Conservation (phyloP, 2,797 vertebrate species). For the Pseudotriccus pelzelni region DNA sequence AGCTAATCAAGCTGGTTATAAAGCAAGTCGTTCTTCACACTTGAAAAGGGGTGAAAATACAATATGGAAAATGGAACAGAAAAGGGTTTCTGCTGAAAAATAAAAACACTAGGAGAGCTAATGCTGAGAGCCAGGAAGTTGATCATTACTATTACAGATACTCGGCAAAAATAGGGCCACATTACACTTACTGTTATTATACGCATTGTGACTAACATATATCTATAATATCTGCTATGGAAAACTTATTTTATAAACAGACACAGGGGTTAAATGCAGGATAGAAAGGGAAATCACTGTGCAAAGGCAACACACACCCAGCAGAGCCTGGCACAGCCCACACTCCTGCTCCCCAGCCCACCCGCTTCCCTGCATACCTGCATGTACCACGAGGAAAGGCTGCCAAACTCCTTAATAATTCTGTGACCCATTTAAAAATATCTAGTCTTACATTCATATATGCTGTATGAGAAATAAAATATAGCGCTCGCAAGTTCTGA, state of each 20-base stretch:
- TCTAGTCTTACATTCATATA: conserved; percentile 31
- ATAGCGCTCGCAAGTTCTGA: neutral
- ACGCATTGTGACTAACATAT: neutral
- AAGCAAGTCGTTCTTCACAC: neutral
- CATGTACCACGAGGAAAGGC: neutral
- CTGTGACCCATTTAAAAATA: conserved; percentile 51
- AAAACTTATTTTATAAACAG: conserved; percentile 31
- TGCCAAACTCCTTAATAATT: conserved; percentile 27
- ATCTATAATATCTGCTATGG: neutral
- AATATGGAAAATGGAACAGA: neutral
- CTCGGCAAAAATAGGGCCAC: neutral
- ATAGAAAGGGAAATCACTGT: neutral
- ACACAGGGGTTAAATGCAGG: neutral
- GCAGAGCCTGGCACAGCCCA: neutral
- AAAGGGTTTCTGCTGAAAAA: conserved; percentile 16
- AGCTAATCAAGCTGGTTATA: neutral
- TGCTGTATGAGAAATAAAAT: conserved; percentile 59
- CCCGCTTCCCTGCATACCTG: neutral
- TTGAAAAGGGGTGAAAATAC: neutral
- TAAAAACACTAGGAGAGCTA: neutral
- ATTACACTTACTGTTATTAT: neutral
- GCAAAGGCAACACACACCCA: neutral
- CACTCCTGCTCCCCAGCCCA: neutral
- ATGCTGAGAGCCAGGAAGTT: neutral
- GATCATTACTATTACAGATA: conserved; percentile 30